Percentiles rank a stretch among this genome's conserved stretches.
Evolutionary conservation across 2,113 vertebrate genomes (phyloP).

Genomic region (Scalopus aquaticus): DNA sequence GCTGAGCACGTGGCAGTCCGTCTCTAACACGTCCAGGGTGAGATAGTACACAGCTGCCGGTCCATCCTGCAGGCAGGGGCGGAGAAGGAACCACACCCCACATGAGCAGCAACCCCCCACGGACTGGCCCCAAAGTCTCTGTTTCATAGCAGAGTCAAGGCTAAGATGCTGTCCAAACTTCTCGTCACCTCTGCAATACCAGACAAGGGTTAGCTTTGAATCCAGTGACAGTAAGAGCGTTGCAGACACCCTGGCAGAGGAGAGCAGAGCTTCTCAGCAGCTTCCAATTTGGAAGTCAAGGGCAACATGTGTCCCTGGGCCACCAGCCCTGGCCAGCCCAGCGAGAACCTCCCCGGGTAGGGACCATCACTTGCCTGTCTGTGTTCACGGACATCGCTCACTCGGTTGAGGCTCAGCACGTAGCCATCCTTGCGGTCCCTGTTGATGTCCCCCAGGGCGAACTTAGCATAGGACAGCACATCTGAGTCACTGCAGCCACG

Average conservation of each 20-base stretch:
- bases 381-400: slow-evolving; percentile 71
- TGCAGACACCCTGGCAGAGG: not conserved
- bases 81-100: not conserved
- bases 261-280: not conserved
- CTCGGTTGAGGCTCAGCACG: slow-evolving; percentile 78
- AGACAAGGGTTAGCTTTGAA: not conserved
- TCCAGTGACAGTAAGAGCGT: not conserved
- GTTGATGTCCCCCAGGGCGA: slow-evolving; percentile 81
- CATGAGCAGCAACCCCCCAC: not conserved
- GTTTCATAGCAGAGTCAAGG: not conserved
- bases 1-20: slow-evolving; percentile 79
- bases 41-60: slow-evolving; percentile 80
- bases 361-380: slow-evolving; percentile 71
- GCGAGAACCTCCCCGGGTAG: not conserved
- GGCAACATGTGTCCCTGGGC: not conserved
- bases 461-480: slow-evolving; percentile 61
- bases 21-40: slow-evolving; percentile 82
- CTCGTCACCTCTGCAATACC: not conserved
- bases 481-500: slow-evolving; percentile 40
- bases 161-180: not conserved
- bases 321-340: not conserved
- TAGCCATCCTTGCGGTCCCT: slow-evolving; percentile 76
- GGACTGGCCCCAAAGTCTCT: not conserved
- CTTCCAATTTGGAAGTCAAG: not conserved
- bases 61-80: not conserved